A percentile compares a stretch with the other conserved stretches of the same genome.
These are phyloP conservation scores for Psettodes erumei DNA, from an alignment of 2,113 vertebrate species.

Conservation along the genomic window DNA sequence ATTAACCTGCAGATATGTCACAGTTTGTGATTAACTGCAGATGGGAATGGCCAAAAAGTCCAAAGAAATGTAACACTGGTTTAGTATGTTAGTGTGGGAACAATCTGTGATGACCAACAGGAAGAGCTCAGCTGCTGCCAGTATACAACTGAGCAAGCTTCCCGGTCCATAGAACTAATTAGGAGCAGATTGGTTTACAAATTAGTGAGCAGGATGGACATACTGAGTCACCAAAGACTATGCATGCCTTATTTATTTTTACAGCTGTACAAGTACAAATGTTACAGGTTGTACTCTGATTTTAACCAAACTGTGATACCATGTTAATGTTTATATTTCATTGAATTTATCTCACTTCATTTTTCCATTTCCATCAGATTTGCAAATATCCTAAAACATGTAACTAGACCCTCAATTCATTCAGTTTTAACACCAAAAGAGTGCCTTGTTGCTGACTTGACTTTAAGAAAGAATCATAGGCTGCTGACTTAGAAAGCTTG, in stretches of 20 bases:
- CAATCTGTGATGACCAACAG: constrained; percentile 1
- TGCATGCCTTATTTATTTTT: not conserved
- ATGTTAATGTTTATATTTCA: not conserved
- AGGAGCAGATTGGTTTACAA: constrained; percentile 27
- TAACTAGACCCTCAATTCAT: not conserved
- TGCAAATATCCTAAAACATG: not conserved
- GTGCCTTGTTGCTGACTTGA: not conserved
- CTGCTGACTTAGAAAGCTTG: not conserved
- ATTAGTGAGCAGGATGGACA: not conserved
- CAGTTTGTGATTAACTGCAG: not conserved
- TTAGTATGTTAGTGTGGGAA: constrained; percentile 11
- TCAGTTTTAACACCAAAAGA: not conserved
- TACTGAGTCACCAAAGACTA: constrained; percentile 5
- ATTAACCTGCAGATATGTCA: not conserved
- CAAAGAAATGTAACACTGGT: not conserved
- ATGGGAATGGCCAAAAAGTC: not conserved
- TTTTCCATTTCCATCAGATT: not conserved
- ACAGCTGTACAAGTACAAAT: not conserved
- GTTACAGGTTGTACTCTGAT: not conserved
- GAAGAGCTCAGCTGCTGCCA: constrained; percentile 34
- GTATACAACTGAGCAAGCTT: not conserved
- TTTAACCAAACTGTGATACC: not conserved
- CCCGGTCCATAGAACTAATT: constrained; percentile 22
- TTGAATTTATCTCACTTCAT: not conserved
- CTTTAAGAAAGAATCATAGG: not conserved